Base-by-base conservation (phyloP, 2,888 invertebrate species). In the Tridacna crocea region DNA sequence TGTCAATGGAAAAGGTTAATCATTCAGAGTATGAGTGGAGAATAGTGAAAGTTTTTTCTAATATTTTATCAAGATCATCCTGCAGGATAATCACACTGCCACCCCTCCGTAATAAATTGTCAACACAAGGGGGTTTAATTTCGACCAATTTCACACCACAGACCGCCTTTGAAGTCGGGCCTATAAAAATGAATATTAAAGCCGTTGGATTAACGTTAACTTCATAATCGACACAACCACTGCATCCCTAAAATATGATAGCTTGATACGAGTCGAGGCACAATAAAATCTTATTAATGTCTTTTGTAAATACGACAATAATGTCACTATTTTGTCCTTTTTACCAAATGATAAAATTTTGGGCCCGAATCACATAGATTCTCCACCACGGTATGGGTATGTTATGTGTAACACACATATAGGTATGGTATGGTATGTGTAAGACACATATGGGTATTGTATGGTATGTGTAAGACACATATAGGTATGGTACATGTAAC, bases 81-180 rank as follows among this genome's bases (percentile, higher is more conserved):
- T 8, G 3, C 8, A 55, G n/a, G 13, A 63, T 68, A n/a, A 68
- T 68, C 46, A 11, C n/a, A n/a, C 27, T 68, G 22, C 24, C 55
- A 48, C 22, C 8, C 22, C 60, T n/a, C 48, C 27, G 68, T 68
- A 68, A 76, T 76, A 77, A 83, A 83, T 83, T 83, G 74, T 65
- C 75, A 48, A 80, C 72, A 68, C 75, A 65, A 51, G 17, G 55
- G 17, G 65, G 77, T 36, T 65, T 70, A 68, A 77, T 76, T 73
- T 75, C 65, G 65, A 55, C 46, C 72, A 77, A 80, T 80, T 63
- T 83, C 77, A 70, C 77, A 83, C 77, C 47, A 76, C 61, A 75
- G 75, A 36, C 46, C 65, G 46, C 83, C 75, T 83, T 83, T 83
- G 83, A 83, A 80, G 83, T 80, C 48, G 60, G 73, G 17, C 60